These are phyloP conservation scores for Altica lythri DNA, from an alignment of 2,888 invertebrate species.

Conservation along the genomic window DNA sequence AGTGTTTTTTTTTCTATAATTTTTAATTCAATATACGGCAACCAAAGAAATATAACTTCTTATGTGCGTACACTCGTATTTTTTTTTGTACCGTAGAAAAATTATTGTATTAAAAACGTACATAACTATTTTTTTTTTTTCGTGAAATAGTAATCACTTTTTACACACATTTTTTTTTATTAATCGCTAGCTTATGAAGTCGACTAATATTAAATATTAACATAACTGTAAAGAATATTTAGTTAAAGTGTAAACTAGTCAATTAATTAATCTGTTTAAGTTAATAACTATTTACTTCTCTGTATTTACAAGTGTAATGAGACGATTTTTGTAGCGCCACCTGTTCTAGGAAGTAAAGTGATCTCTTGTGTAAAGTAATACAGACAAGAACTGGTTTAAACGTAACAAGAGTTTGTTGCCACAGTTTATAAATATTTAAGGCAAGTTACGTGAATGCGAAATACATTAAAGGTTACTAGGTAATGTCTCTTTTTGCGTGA, in stretches of 20 bases:
- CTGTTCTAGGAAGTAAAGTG: conserved; percentile 29
- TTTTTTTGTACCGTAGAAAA: too few relatives aligned
- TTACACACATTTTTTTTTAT: too few relatives aligned
- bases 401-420: conserved; percentile 16
- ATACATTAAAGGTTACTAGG: conserved; percentile 36
- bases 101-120: too few relatives aligned
- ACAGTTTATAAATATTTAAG: conserved; percentile 27
- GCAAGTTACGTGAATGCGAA: conserved; percentile 28
- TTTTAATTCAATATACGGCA: too few relatives aligned
- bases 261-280: background rate
- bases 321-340: conserved; percentile 29
- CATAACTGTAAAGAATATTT: too few relatives aligned
- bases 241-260: background rate
- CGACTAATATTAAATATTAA: too few relatives aligned
- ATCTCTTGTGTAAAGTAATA: conserved; percentile 11
- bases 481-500: conserved; percentile 26
- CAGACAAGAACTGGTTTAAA: conserved; percentile 28
- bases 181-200: too few relatives aligned
- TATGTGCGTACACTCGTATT: too few relatives aligned
- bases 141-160: too few relatives aligned
- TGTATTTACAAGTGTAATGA: conserved; percentile 8
- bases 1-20: too few relatives aligned
- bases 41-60: too few relatives aligned
- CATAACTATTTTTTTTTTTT: too few relatives aligned
- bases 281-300: background rate